A percentile compares a stretch with the other conserved stretches of the same genome.
Evolutionary conservation across 2,113 vertebrate species (phyloP).

Genomic region (Cynopterus brachyotis): DNA sequence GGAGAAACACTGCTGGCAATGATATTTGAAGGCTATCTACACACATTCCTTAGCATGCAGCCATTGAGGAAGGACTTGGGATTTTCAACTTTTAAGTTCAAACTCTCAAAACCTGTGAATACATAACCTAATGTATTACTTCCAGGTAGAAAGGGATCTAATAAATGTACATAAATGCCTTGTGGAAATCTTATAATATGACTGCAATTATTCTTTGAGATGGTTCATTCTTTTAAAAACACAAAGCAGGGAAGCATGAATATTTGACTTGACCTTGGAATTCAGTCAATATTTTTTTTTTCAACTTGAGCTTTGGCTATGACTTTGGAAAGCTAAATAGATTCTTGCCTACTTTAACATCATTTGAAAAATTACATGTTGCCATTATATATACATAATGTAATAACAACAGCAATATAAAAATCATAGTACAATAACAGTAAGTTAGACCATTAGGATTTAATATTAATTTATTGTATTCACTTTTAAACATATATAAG

Average conservation of each 20-base stretch:
- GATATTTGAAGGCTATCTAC: neutral
- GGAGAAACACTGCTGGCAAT: neutral
- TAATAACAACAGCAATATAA: neutral
- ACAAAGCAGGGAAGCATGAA: neutral
- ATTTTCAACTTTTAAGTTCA: slow-evolving; percentile 32
- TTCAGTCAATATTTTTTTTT: slow-evolving; percentile 24
- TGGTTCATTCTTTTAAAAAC: slow-evolving; percentile 19
- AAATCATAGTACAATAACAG: neutral
- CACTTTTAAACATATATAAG: slow-evolving; percentile 4
- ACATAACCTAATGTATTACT: neutral
- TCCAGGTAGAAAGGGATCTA: neutral
- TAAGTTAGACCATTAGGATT: neutral
- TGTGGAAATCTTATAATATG: neutral
- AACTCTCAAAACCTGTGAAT: slow-evolving; percentile 32
- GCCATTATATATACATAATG: neutral
- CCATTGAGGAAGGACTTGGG: neutral
- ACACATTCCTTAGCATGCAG: neutral
- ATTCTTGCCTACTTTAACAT: neutral
- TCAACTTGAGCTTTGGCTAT: slow-evolving; percentile 17
- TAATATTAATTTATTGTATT: slow-evolving; percentile 40
- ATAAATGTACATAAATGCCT: neutral
- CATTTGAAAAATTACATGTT: slow-evolving; percentile 31
- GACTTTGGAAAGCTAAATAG: neutral
- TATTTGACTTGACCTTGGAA: neutral
- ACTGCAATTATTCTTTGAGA: slow-evolving; percentile 6